phyloP scores from a whole-genome alignment of 2,797 vertebrate genomes.

The Trichosurus vulpecula region DNA sequence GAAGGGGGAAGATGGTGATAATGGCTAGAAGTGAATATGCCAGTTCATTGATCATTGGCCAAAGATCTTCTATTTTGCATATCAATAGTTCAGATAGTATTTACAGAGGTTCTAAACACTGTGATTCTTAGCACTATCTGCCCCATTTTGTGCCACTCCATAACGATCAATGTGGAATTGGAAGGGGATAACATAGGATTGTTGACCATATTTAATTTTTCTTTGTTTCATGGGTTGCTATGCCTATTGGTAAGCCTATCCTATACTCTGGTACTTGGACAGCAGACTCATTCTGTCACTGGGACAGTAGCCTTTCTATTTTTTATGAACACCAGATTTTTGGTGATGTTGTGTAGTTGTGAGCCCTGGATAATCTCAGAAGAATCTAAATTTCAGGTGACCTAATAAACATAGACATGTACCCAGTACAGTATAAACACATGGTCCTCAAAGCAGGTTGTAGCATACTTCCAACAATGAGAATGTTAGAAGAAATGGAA shows the following conservation, averaged over 20 bases:
- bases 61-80: neutral
- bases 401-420: neutral
- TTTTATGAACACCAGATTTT: neutral
- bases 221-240: neutral
- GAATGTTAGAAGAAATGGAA: neutral
- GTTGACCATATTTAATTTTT: neutral
- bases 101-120: neutral
- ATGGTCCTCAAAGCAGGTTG: neutral
- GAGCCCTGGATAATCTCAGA: neutral
- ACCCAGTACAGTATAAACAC: neutral
- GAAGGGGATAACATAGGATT: neutral
- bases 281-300: too few species aligned
- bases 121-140: neutral
- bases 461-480: neutral
- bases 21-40: neutral
- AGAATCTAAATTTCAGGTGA: neutral
- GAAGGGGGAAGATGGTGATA: neutral
- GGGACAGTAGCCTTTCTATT: neutral
- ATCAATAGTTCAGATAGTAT: neutral
- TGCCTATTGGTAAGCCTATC: neutral
- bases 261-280: too few species aligned
- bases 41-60: neutral
- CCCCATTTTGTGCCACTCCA: neutral
- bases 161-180: neutral
- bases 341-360: neutral